These are phyloP conservation scores for Glyptemys insculpta DNA, from an alignment of 2,797 vertebrate genomes.

Conservation along the genomic window DNA sequence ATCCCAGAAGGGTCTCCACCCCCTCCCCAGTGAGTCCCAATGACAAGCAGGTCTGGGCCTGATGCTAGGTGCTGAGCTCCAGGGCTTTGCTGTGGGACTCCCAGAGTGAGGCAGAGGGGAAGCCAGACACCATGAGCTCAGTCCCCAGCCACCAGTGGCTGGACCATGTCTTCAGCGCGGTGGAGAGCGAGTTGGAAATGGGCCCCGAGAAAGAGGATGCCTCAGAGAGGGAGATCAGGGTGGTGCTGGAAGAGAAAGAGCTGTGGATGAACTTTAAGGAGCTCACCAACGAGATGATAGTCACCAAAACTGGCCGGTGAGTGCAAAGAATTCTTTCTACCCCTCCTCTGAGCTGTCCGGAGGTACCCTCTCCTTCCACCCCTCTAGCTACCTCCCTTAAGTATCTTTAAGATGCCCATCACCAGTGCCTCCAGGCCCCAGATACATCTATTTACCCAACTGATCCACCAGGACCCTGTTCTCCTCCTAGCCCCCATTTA, in stretches of 20 bases:
- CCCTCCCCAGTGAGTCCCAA: not conserved
- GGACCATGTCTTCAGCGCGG: slow-evolving; percentile 88
- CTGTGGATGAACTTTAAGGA: slow-evolving; percentile 89
- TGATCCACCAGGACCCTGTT: too few relatives aligned
- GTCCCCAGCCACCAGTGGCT: slow-evolving; percentile 84
- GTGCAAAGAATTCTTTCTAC: not conserved
- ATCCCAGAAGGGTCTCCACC: not conserved
- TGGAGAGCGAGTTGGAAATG: slow-evolving; percentile 87
- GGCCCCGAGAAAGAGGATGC: slow-evolving; percentile 87
- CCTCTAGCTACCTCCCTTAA: not conserved
- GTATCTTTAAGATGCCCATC: not conserved
- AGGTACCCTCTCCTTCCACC: too few relatives aligned
- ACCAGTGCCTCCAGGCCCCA: not conserved
- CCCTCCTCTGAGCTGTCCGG: not conserved
- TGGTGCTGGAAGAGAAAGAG: slow-evolving; percentile 85
- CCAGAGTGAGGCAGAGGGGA: not conserved
- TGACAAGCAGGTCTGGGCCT: not conserved
- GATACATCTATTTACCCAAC: not conserved
- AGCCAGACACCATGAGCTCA: slow-evolving; percentile 78
- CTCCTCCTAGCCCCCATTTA: too few relatives aligned
- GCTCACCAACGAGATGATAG: slow-evolving; percentile 89
- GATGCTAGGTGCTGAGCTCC: not conserved
- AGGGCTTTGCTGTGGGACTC: not conserved
- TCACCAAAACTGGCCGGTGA: slow-evolving; percentile 88
- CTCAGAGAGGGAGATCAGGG: slow-evolving; percentile 87